phyloP scores from a whole-genome alignment of 30 jellyfish, hydroid and myxozoan species.

The Phacellophora camtschatica region DNA sequence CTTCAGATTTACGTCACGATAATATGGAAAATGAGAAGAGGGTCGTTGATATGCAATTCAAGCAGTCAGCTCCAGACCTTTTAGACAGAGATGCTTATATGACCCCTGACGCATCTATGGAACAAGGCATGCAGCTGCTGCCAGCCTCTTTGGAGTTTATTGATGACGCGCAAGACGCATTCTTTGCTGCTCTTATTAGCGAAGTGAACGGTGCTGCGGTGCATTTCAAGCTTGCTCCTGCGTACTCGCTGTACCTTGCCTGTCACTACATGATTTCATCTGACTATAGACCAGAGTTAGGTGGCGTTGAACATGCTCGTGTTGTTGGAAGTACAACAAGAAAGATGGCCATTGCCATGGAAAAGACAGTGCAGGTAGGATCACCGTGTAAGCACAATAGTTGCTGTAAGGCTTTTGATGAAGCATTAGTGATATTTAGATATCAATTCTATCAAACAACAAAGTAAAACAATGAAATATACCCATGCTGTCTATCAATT shows the following conservation, averaged over 20 bases:
- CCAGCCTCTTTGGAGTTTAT: constrained; percentile 92
- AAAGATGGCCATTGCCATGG: constrained; percentile 81
- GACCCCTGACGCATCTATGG: constrained; percentile 10
- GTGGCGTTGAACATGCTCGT: constrained; percentile 69
- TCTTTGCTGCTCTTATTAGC: constrained; percentile 95
- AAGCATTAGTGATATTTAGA: too few species aligned
- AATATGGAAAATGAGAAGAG: constrained; percentile 20
- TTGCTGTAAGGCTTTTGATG: too few species aligned
- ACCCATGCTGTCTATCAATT: too few species aligned
- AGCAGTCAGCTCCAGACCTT: constrained; percentile 74
- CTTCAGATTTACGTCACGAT: constrained; percentile 29
- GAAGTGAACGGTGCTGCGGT: constrained; percentile 98
- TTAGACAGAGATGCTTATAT: not conserved
- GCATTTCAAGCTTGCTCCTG: constrained; percentile 98
- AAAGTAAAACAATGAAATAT: too few species aligned
- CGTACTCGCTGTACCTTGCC: constrained; percentile 94
- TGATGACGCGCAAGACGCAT: constrained; percentile 95
- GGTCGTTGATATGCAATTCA: constrained; percentile 1
- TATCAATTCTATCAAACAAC: too few species aligned
- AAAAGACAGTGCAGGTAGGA: constrained; percentile 89
- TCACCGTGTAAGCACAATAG: too few species aligned
- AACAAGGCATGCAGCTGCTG: constrained; percentile 57
- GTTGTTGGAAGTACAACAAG: constrained; percentile 68
- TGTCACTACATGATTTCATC: constrained; percentile 84
- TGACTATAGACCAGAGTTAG: constrained; percentile 86